A percentile compares a stretch with the other conserved stretches of the same genome.
phyloP scores from a whole-genome alignment of 2,113 vertebrate species.

The Hystrix brachyura region DNA sequence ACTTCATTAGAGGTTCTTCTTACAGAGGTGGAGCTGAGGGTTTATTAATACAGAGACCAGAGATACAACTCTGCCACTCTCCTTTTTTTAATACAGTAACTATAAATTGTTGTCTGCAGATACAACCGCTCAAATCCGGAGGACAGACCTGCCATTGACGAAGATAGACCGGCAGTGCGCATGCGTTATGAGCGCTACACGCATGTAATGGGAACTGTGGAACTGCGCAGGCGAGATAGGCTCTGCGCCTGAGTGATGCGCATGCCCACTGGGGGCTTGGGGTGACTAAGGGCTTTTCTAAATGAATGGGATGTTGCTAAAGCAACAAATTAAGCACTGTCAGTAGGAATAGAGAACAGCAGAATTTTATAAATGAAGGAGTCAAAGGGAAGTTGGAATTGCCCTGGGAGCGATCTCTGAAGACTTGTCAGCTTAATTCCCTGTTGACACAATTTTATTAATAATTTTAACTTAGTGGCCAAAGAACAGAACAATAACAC shows the following conservation, averaged over 20 bases:
- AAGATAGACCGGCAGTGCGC: neutral
- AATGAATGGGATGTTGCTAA: neutral
- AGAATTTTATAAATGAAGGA: neutral
- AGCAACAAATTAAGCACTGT: neutral
- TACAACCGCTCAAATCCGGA: neutral
- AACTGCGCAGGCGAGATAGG: accelerated
- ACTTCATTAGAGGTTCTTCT: neutral
- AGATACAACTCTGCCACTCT: neutral
- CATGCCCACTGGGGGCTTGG: accelerated
- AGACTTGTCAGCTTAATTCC: neutral
- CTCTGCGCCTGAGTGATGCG: accelerated
- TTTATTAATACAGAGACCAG: neutral
- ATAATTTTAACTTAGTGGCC: neutral
- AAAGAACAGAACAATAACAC: neutral
- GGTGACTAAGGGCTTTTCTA: neutral
- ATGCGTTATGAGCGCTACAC: neutral
- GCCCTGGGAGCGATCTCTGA: neutral
- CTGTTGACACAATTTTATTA: neutral
- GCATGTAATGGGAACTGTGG: accelerated
- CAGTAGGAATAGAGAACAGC: neutral
- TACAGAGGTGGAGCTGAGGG: neutral
- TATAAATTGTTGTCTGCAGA: neutral
- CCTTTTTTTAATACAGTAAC: neutral
- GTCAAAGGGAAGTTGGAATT: neutral
- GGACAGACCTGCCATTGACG: neutral